Evolutionary conservation across 2,113 vertebrate species (phyloP), one percentile per base, ranked within the genome.

Genomic region (Prunella himalayana): DNA sequence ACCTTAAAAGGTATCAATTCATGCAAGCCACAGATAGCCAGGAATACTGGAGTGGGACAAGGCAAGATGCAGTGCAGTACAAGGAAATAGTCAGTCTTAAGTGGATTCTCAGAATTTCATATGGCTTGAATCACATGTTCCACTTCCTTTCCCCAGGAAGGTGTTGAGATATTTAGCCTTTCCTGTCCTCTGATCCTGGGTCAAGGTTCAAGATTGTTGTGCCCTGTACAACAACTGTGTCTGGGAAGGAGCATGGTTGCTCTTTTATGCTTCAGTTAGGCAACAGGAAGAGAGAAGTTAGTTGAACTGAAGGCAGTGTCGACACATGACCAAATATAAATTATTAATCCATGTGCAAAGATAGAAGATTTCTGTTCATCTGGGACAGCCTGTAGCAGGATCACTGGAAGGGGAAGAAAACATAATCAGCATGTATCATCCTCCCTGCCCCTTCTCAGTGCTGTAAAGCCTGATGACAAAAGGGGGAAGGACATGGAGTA

Each of bases 401-500:
- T 66, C 9, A 6, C 3, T 70, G 33, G 33, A 92, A 76, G 49
- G 31, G 15, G 4, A 11, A 44, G 28, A 69, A 50, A 3, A 0
- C 15, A 11, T 61, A 35, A n/a, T 44, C 5, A 4, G 20, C 10
- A 7, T 45, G 3, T 30, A 6, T 45, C 24, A 60, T 60, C 20
- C 13, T 53, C 12, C 13, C 3, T 8, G 3, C 3, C 4, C 11
- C 28, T 45, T 73, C 16, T 7, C 14, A 27, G 19, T 42, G 31
- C 9, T 37, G 19, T 30, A 57, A 82, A 59, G 41, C 44, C 19
- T 59, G 42, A 47, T 68, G 13, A 12, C 21, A 16, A 11, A 47
- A 27, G n/a, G 1, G 2, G 14, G 37, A 27, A 2, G 24, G 35
- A 18, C 1, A 0, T 16, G 10, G 35, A 42, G 20, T 41, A 37